Percentiles rank a stretch among this genome's conserved stretches.
Evolutionary conservation across 2,888 invertebrate species (phyloP).

Genomic region (Hirtodrosophila histrioides): DNA sequence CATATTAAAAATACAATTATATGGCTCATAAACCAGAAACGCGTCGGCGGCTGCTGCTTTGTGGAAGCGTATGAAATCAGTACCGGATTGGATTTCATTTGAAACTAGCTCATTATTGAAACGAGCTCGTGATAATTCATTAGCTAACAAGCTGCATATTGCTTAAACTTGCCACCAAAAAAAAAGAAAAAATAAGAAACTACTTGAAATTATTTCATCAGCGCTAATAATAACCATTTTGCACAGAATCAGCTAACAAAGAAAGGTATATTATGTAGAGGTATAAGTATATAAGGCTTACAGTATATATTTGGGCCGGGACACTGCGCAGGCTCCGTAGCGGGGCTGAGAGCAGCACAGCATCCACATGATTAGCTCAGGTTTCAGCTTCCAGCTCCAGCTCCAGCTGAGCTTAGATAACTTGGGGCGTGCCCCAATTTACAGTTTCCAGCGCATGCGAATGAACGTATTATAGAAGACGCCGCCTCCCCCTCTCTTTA

Average conservation of each 20-base stretch:
- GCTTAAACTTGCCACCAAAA: neutral
- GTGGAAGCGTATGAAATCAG: constrained; percentile 50
- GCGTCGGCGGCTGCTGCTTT: constrained; percentile 30
- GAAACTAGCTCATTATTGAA: constrained; percentile 16
- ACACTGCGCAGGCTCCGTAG: constrained; percentile 64
- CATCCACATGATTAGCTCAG: constrained; percentile 56
- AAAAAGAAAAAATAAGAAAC: constrained; percentile 5
- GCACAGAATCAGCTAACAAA: constrained; percentile 24
- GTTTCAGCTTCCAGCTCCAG: constrained; percentile 45
- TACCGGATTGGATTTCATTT: constrained; percentile 51
- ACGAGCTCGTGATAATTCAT: constrained; percentile 41
- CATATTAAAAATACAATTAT: constrained; percentile 75
- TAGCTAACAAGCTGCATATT: constrained; percentile 47
- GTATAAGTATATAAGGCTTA: neutral
- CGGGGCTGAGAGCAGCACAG: constrained; percentile 21
- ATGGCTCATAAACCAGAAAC: constrained; percentile 58
- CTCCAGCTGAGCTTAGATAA: constrained; percentile 50
- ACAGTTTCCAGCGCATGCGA: constrained; percentile 56
- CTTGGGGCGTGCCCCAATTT: constrained; percentile 56
- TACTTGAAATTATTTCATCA: constrained; percentile 39
- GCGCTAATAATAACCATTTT: constrained; percentile 39
- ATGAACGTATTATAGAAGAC: no score
- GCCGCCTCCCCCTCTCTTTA: constrained; percentile 13
- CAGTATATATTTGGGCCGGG: constrained; percentile 1
- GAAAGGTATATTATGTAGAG: neutral